These are phyloP conservation scores for Ips nitidus DNA, from an alignment of 1,140 invertebrate species.

Conservation along the genomic window DNA sequence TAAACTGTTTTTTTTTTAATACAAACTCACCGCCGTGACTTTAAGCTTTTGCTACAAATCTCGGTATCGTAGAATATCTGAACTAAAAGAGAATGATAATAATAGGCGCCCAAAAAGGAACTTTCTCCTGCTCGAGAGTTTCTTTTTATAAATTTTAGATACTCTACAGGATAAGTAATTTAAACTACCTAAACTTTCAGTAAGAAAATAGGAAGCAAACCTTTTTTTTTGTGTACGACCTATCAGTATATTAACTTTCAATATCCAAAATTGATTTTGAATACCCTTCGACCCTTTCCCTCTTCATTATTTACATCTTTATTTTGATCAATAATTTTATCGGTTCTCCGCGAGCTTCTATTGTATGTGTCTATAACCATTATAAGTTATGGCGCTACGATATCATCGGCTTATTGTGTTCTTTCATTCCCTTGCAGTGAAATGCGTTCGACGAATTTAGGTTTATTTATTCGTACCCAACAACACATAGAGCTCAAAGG, in stretches of 20 bases:
- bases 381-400: constrained; percentile 44
- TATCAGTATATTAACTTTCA: constrained; percentile 25
- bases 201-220: constrained; percentile 13
- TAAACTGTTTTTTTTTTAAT: background rate
- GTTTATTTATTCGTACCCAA: constrained; percentile 31
- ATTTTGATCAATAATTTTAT: constrained; percentile 46
- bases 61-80: constrained; percentile 10
- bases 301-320: constrained; percentile 47
- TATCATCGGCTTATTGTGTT: constrained; percentile 43
- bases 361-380: constrained; percentile 42
- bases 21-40: background rate
- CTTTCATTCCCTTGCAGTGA: constrained; percentile 33
- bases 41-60: constrained; percentile 8
- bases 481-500: constrained; percentile 8
- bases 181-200: constrained; percentile 14
- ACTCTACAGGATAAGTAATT: constrained; percentile 16
- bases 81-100: constrained; percentile 13
- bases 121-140: background rate
- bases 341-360: constrained; percentile 37
- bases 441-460: constrained; percentile 23
- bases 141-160: constrained; percentile 15
- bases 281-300: constrained; percentile 44
- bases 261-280: constrained; percentile 41
- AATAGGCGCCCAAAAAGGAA: constrained; percentile 5
- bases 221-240: background rate